Evolutionary conservation across 2,888 invertebrate genomes (phyloP).

Genomic region (Drosophila meridiana): DNA sequence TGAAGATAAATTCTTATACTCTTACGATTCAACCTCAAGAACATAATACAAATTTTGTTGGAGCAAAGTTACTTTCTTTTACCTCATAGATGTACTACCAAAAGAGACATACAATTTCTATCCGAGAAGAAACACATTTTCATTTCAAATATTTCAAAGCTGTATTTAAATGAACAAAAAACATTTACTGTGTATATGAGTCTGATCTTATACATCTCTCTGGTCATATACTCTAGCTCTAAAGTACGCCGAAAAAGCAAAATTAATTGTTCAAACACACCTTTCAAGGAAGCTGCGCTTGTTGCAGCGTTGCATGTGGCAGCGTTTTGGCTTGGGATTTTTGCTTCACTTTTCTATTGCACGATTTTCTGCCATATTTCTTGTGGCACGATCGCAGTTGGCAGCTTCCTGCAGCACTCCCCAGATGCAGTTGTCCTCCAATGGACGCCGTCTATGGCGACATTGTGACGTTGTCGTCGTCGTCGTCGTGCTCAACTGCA

Average conservation of each 20-base stretch:
- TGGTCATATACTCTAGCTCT: slow-evolving; percentile 4
- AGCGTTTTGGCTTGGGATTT: slow-evolving; percentile 24
- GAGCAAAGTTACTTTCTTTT: no score
- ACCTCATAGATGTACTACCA: no score
- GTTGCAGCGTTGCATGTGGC: slow-evolving; percentile 42
- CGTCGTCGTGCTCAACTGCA: slow-evolving; percentile 63
- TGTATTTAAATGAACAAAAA: not conserved
- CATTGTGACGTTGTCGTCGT: slow-evolving; percentile 52
- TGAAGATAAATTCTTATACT: not conserved
- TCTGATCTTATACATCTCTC: not conserved
- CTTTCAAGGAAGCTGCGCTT: slow-evolving; percentile 73
- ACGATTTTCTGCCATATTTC: slow-evolving; percentile 79
- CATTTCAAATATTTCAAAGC: not conserved
- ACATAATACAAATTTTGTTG: no score
- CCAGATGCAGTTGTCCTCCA: not conserved
- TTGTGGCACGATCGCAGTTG: slow-evolving; percentile 67
- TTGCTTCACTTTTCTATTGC: slow-evolving; percentile 72
- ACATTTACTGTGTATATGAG: not conserved
- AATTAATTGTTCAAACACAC: slow-evolving; percentile 80
- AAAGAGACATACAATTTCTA: no score
- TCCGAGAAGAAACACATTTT: not conserved
- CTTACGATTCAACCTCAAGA: no score
- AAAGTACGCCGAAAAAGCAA: slow-evolving; percentile 70
- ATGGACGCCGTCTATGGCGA: slow-evolving; percentile 45
- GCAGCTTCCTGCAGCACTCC: slow-evolving; percentile 25